Evolutionary conservation across 2,888 invertebrate genomes (phyloP), one percentile per base, ranked within the genome.

Genomic region (Cinara cedri): DNA sequence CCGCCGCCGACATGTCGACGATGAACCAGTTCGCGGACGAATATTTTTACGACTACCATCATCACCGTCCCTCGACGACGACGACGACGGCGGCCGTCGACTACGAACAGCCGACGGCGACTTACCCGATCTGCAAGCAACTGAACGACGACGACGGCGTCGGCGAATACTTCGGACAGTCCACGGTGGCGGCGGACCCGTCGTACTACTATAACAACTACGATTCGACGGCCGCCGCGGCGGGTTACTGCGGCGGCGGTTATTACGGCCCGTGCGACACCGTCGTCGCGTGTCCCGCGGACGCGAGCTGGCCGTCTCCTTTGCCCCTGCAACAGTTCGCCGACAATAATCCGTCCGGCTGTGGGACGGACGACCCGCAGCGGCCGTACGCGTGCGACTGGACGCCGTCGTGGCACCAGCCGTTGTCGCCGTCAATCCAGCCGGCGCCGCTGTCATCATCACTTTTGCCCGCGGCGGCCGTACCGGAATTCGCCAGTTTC

Each of bases 21-120:
- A 72, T 72, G 72, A 57, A 72, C 57, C 72, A 57, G 72, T 72
- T 72, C 46, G 4, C 57, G 57, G 71, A 71, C 44, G 72, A 60
- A n/a, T 72, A 72, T n/a, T 57, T 72, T 24, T 55, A 70, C 16
- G 16, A 44, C 57, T 24, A 57, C 44, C n/a, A 24, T 3, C 55
- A 60, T 14, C 34, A 34, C n/a, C 19, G 26, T 49, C 51, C 68
- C n/a, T 44, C 51, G 26, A n/a, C n/a, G n/a, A n/a, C n/a, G n/a
- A n/a, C 34, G 34, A 6, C 3, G 34, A 34, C 34, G 34, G 34
- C 34, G 34, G 34, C 34, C 34, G 34, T 34, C 34, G 42, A 57
- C 8, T 60, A 46, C 72, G 72, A 46, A 24, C 57, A 21, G 11
- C n/a, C 57, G 46, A 57, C 57, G 19, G 26, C 42, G 13, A 19